Base-by-base conservation (phyloP, 2,113 vertebrate species). In the Poicephalus meyeri region DNA sequence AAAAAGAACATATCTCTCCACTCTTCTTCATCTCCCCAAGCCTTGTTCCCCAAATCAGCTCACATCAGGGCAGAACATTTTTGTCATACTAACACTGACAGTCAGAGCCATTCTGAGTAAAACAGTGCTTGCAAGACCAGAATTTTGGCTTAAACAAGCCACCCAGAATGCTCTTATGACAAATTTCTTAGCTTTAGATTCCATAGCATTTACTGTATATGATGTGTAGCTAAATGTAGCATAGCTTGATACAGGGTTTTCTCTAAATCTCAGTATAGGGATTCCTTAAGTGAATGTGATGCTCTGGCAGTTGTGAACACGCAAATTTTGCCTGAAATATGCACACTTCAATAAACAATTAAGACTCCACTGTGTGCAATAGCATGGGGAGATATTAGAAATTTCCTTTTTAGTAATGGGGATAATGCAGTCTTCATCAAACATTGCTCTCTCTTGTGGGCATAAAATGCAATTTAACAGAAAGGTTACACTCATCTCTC, bases 391-490 rank as follows among this genome's bases (percentile, higher is more conserved):
- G 71, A 44, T 85, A 95, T 52, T 76, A 95, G 89, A 91, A 88
- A 86, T 93, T 96, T 88, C 72, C 71, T 80, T 78, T 95, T 93
- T 68, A 94, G 65, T 94, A 77, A 86, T 64, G 39, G 89, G 81
- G 69, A 95, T 95, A 97, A 94, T 92, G 89, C 41, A 95, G 68
- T 88, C 76, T 92, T 97, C 87, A 95, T 61, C 84, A 91, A 82
- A 96, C 70, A 64, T 53, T 77, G 86, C 39, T 96, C 50, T 94
- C 60, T 81, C 94, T 86, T 92, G 80, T 79, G 70, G 80, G 50
- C 52, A 78, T 44, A 93, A 97, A 97, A 94, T 90, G 80, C 90
- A 93, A 94, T 91, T 97, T 97, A 97, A 93, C 89, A 74, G 69
- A 46, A 71, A 73, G 60, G 33, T 61, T 80, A 68, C 29, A 58